Conservation (phyloP, 2,797 vertebrate genomes). For the Ctenosaura bakeri region DNA sequence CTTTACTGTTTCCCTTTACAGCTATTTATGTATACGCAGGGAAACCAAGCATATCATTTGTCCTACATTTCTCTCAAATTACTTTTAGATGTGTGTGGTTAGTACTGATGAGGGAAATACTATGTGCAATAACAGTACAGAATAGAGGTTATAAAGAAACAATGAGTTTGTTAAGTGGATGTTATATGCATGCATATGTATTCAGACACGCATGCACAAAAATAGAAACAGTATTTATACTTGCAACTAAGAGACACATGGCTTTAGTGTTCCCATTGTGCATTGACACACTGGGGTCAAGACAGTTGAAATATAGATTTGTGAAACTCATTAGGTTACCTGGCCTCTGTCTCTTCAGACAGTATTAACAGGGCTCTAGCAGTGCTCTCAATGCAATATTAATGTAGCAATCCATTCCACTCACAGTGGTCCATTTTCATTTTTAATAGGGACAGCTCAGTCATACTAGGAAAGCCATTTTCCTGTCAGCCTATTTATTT, state of each 20-base stretch:
- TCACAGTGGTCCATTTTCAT: constrained; percentile 37
- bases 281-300: constrained; percentile 47
- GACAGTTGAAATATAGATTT: constrained; percentile 45
- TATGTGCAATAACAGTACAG: constrained; percentile 46
- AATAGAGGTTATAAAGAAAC: constrained; percentile 55
- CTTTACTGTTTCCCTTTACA: constrained; percentile 54
- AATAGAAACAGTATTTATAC: fast-evolving
- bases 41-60: constrained; percentile 44
- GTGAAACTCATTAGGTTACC: constrained; percentile 44
- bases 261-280: neutral
- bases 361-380: constrained; percentile 43
- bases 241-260: constrained; percentile 45
- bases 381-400: constrained; percentile 44
- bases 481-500: constrained; percentile 7
- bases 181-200: neutral
- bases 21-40: constrained; percentile 57
- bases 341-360: constrained; percentile 36
- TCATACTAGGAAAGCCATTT: constrained; percentile 47
- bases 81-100: constrained; percentile 45
- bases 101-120: constrained; percentile 61
- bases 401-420: constrained; percentile 47
- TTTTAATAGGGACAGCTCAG: constrained; percentile 51
- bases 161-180: constrained; percentile 17
- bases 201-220: neutral
- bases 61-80: constrained; percentile 52